Evolutionary conservation across 1,140 invertebrate genomes (phyloP), one percentile per base, ranked within the genome.

Genomic region (Drosophila mayri): DNA sequence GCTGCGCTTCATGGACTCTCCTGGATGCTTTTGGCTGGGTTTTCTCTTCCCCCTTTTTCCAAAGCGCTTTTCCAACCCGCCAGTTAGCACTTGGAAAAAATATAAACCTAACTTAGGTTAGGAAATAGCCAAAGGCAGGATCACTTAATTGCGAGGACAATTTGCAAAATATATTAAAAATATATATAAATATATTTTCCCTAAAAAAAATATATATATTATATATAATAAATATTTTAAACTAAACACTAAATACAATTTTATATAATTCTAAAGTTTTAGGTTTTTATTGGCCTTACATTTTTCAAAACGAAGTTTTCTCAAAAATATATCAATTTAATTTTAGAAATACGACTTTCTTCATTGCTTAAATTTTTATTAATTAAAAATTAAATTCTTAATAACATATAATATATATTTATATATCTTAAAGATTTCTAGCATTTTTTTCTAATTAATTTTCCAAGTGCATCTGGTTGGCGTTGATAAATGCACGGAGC

Each of bases 401-500:
- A 0, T 8, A 9, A 35, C 7, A 9, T 52, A 20, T 5, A 35
- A 14, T 20, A 52, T 52, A 35, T 35, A 20, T 16, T 52, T 20
- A 20, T 0, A 0, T 0, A 18, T 32, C 14, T 8, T 50, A 8
- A 12, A 0, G 1, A 44, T 5, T 2, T 11, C 2, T 22, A n/a
- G 0, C n/a, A 44, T 20, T 44, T 8, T 43, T 1, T 14, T 0
- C n/a, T 22, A 22, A 37, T 22, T 6, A 37, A 25, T 65, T 59
- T 55, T 50, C 46, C 28, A 8, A 16, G 32, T 54, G 50, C 40
- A 46, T 32, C 43, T 60, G 37, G 70, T 50, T 76, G 80, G 80
- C 80, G 76, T 87, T 87, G 84, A 87, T 87, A 87, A 87, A 87
- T 87, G 84, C 84, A 84, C 59, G 63, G 65, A 74, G 72, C 72